Percentiles rank a stretch among this genome's conserved stretches.
Conservation (phyloP, 2,113 vertebrate species). For the Labeo catla region DNA sequence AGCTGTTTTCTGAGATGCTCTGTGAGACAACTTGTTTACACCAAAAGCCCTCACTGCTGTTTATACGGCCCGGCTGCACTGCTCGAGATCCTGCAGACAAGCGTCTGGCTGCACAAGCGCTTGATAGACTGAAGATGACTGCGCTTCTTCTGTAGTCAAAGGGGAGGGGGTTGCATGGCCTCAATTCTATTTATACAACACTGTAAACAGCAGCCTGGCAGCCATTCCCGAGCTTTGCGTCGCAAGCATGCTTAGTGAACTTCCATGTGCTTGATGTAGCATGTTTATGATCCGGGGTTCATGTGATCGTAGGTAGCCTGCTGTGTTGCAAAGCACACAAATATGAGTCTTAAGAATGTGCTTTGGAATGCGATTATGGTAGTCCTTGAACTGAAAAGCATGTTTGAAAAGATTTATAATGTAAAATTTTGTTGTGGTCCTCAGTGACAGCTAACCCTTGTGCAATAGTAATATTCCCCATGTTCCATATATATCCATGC, state of each 20-base stretch:
- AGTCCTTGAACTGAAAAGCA: background rate
- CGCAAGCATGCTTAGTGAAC: background rate
- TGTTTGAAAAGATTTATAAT: background rate
- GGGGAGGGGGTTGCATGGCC: constrained; percentile 74
- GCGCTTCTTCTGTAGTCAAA: constrained; percentile 67
- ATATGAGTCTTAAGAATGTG: background rate
- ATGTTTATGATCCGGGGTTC: constrained; percentile 18
- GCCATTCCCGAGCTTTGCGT: background rate
- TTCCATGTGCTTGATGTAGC: constrained; percentile 9
- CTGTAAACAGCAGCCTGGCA: constrained; percentile 22
- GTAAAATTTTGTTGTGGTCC: background rate
- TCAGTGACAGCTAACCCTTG: background rate
- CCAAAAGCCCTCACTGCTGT: constrained; percentile 12
- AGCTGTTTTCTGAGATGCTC: constrained; percentile 26
- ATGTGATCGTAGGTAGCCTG: constrained; percentile 13
- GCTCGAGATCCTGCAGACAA: background rate
- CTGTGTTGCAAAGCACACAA: constrained; percentile 10
- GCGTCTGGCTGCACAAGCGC: constrained; percentile 47
- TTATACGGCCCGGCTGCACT: background rate
- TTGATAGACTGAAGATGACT: constrained; percentile 57
- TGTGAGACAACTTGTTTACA: constrained; percentile 39
- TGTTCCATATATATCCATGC: background rate
- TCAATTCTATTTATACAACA: constrained; percentile 90
- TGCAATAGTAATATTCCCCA: background rate
- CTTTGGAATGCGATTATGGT: constrained; percentile 6